Percentiles rank a stretch among this genome's conserved stretches.
These are phyloP conservation scores for Tolypeutes matacus DNA, from an alignment of 2,797 vertebrate species.

Conservation along the genomic window DNA sequence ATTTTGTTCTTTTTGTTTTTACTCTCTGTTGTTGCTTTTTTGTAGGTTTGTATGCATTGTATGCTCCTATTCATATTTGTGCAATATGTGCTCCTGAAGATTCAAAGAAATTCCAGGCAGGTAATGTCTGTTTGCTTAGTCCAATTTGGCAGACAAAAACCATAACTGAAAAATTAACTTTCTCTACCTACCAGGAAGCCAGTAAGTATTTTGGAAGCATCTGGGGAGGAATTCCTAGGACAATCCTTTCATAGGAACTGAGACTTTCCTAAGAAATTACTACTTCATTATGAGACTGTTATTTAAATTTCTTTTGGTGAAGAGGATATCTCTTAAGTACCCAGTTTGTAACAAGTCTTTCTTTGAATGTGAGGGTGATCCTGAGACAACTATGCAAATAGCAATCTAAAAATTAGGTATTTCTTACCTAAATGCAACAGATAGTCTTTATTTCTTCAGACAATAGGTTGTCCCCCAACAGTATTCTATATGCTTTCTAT, in stretches of 20 bases:
- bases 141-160: background rate
- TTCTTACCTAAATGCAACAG: background rate
- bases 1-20: background rate
- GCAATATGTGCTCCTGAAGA: background rate
- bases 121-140: background rate
- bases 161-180: background rate
- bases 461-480: background rate
- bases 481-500: background rate
- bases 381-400: background rate
- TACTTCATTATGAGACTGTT: background rate
- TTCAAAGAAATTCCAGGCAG: background rate
- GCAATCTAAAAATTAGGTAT: background rate
- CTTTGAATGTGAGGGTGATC: background rate
- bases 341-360: background rate
- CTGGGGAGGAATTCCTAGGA: background rate
- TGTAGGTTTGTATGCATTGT: background rate
- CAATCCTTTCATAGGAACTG: background rate
- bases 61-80: background rate
- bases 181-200: background rate
- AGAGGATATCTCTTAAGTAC: background rate
- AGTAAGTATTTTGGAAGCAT: background rate
- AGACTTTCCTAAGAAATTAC: background rate
- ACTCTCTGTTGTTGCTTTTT: background rate
- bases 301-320: background rate
- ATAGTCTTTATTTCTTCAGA: background rate